Conservation (phyloP, 2,113 vertebrate genomes). For the Mus musculus region DNA sequence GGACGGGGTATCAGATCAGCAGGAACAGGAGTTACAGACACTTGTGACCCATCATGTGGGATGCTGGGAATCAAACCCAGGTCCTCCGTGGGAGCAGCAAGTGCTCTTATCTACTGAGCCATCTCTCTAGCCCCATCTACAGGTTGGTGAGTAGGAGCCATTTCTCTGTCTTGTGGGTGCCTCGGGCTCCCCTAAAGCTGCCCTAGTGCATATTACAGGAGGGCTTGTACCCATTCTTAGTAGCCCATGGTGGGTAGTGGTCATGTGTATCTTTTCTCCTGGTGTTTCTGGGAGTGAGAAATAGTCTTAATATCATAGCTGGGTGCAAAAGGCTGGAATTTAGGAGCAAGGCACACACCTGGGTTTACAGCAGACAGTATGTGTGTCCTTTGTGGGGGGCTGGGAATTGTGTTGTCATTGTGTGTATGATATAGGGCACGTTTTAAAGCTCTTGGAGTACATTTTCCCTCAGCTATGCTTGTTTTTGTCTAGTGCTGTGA, state of each 20-base stretch:
- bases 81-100: background rate
- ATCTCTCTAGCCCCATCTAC: background rate
- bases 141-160: background rate
- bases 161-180: background rate
- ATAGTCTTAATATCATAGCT: background rate
- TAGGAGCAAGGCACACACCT: background rate
- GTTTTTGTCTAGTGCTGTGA: background rate
- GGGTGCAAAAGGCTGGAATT: background rate
- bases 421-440: background rate
- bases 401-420: background rate
- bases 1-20: background rate
- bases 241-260: background rate
- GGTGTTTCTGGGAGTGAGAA: conserved; percentile 25
- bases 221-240: background rate
- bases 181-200: background rate
- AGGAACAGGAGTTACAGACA: background rate
- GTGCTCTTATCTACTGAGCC: background rate
- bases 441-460: background rate
- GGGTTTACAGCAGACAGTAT: background rate
- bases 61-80: background rate
- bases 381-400: background rate
- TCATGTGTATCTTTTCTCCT: background rate
- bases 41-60: background rate
- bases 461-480: background rate
- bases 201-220: background rate